A percentile compares a stretch with the other conserved stretches of the same genome.
phyloP scores from a whole-genome alignment of 2,797 vertebrate species.

The Trematomus bernacchii region DNA sequence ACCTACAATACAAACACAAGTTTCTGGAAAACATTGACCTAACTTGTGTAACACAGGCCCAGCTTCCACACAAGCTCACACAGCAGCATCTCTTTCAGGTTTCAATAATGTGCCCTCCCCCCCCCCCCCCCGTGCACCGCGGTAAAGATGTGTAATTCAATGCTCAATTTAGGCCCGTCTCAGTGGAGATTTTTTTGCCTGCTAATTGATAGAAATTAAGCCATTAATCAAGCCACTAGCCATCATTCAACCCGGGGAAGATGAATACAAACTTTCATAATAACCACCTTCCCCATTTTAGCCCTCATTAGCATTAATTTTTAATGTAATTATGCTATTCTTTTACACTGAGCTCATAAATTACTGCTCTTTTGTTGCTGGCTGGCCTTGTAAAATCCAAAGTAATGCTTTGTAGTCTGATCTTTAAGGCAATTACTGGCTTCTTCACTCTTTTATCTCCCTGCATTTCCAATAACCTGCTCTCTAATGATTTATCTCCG shows the following conservation, averaged over 20 bases:
- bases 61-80: constrained; percentile 23
- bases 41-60: constrained; percentile 32
- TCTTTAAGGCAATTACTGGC: constrained; percentile 99
- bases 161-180: constrained; percentile 97
- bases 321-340: constrained; percentile 99
- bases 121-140: constrained; percentile 80
- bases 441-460: constrained; percentile 93
- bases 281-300: constrained; percentile 99
- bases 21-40: constrained; percentile 29
- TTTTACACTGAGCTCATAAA: constrained; percentile 99
- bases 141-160: constrained; percentile 96
- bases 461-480: constrained; percentile 94
- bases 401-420: constrained; percentile 99
- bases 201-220: constrained; percentile 99
- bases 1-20: not conserved
- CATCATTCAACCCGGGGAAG: constrained; percentile 98
- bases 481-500: constrained; percentile 89
- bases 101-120: constrained; percentile 73
- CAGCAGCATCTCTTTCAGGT: constrained; percentile 68
- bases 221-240: constrained; percentile 99
- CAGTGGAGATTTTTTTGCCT: constrained; percentile 94
- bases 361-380: constrained; percentile 99
- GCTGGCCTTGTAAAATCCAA: constrained; percentile 99
- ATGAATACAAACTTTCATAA: constrained; percentile 99
- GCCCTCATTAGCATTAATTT: constrained; percentile 99